A percentile compares a stretch with the other conserved stretches of the same genome.
phyloP scores from a whole-genome alignment of 2,888 invertebrate genomes.

The Polydrusus pterygomalis region DNA sequence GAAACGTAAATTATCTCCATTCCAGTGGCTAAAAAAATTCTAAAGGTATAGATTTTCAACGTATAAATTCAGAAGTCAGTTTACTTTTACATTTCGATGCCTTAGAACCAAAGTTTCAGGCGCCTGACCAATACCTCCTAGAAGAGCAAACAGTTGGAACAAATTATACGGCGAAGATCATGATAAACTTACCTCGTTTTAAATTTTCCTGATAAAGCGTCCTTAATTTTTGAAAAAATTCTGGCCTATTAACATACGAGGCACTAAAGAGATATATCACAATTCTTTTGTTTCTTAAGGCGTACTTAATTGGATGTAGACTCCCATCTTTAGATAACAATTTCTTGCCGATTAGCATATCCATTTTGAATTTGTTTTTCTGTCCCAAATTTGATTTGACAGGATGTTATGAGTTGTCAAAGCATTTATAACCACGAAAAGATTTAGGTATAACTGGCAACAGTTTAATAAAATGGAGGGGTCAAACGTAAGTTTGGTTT shows the following conservation, averaged over 20 bases:
- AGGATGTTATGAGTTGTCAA: neutral
- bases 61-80: neutral
- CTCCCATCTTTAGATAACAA: conserved; percentile 56
- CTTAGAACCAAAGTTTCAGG: too few species aligned
- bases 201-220: conserved; percentile 58
- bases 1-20: conserved; percentile 62
- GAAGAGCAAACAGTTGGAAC: too few species aligned
- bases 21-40: conserved; percentile 37
- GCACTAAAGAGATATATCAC: conserved; percentile 59
- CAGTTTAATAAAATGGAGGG: too few species aligned
- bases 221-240: conserved; percentile 56
- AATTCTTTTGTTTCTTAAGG: conserved; percentile 56
- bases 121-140: neutral
- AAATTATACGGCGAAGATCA: too few species aligned
- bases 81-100: neutral
- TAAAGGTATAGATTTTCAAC: neutral
- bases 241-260: conserved; percentile 55
- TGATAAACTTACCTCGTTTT: conserved; percentile 47
- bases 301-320: conserved; percentile 44
- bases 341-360: conserved; percentile 57
- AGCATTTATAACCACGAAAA: neutral
- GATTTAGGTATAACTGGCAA: neutral
- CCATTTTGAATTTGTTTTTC: conserved; percentile 52
- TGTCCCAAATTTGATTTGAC: neutral
- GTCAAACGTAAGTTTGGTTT: too few species aligned